A percentile compares a stretch with the other conserved stretches of the same genome.
Evolutionary conservation across 2,113 vertebrate species (phyloP).

Genomic region (Microtus ochrogaster): DNA sequence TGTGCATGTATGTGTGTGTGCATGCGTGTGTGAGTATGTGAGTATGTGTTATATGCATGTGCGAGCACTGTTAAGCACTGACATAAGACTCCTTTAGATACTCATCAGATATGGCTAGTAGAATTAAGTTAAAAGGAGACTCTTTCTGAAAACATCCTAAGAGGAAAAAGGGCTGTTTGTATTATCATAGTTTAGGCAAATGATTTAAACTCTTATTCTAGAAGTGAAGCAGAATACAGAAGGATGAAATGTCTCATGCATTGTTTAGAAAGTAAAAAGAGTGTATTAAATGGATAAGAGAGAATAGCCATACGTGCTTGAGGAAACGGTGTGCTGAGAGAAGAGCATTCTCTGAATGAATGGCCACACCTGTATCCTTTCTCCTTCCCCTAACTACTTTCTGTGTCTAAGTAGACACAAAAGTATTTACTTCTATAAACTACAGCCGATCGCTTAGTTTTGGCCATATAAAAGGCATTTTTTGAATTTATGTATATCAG

Average conservation of each 20-base stretch:
- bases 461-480: not conserved
- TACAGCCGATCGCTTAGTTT: not conserved
- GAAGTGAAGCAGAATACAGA: not conserved
- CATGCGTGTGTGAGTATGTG: not conserved
- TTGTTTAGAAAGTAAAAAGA: conserved; percentile 2
- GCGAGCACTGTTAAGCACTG: conserved; percentile 39
- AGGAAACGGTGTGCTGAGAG: not conserved
- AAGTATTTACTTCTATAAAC: not conserved
- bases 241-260: not conserved
- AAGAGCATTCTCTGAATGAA: not conserved
- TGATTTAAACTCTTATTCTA: conserved; percentile 31
- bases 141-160: conserved; percentile 62
- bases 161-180: conserved; percentile 55
- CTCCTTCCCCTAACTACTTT: not conserved
- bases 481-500: not conserved
- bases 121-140: conserved; percentile 53
- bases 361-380: not conserved
- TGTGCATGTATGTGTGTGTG: not conserved
- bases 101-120: conserved; percentile 44
- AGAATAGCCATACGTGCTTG: not conserved
- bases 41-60: not conserved
- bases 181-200: conserved; percentile 42
- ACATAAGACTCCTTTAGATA: conserved; percentile 67
- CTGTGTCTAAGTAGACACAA: not conserved
- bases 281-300: not conserved